Evolutionary conservation across 2,888 invertebrate genomes (phyloP).

Genomic region (Candidula unifasciata): DNA sequence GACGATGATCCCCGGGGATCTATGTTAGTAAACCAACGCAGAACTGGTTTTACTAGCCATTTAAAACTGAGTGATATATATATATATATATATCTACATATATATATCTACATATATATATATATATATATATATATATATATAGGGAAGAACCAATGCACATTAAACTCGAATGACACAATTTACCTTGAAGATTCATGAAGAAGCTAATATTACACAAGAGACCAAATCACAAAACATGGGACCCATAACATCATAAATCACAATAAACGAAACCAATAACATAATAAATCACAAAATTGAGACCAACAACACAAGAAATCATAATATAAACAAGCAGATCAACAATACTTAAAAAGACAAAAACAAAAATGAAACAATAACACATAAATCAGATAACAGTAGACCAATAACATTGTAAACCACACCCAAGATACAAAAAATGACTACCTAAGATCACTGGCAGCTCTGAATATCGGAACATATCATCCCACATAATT

Average conservation of each 20-base stretch:
- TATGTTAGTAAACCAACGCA: no score
- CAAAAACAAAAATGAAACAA: background rate
- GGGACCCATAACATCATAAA: background rate
- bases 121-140: no score
- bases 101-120: no score
- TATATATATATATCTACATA: no score
- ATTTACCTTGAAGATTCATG: no score
- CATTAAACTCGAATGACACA: no score
- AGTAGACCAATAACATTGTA: background rate
- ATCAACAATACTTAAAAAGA: background rate
- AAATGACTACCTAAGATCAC: conserved; percentile 59
- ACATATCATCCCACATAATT: conserved; percentile 90
- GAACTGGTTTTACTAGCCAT: no score
- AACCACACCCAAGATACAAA: background rate
- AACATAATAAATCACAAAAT: background rate
- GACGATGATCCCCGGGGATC: no score
- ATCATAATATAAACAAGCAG: background rate
- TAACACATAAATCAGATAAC: background rate
- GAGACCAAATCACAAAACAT: background rate
- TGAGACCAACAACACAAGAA: background rate
- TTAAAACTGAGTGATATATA: no score
- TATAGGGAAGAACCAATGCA: no score
- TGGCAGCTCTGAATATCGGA: conserved; percentile 75
- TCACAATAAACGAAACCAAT: background rate
- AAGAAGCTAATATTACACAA: no score